Percentiles rank a stretch among this genome's conserved stretches.
These are phyloP conservation scores for Tangara arthus DNA, from an alignment of 2,797 vertebrate genomes.

Conservation along the genomic window DNA sequence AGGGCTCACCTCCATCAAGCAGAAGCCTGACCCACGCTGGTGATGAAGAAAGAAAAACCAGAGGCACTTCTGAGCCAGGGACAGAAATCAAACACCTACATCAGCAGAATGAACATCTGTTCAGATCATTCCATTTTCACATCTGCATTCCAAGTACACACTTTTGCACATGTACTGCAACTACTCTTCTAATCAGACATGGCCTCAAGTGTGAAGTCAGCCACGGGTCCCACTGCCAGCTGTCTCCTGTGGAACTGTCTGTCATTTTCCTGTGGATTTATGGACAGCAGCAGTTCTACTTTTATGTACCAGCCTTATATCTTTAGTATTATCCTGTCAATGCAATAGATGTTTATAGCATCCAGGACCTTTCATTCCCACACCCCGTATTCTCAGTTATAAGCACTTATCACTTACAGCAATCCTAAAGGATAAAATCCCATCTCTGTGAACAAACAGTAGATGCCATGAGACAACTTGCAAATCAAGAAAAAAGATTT, in stretches of 20 bases:
- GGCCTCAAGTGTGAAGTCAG: background rate
- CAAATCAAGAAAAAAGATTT: background rate
- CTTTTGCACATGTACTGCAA: rapidly evolving
- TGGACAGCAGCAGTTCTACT: background rate
- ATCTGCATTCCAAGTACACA: background rate
- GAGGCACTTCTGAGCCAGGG: background rate
- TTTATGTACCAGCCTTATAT: background rate
- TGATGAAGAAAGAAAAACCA: background rate
- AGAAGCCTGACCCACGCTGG: background rate
- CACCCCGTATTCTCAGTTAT: background rate
- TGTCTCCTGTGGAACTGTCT: background rate
- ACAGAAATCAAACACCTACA: background rate
- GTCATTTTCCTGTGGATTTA: rapidly evolving
- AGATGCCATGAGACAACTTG: slow-evolving; percentile 1
- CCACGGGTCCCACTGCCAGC: rapidly evolving
- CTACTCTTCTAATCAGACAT: background rate
- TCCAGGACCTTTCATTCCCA: background rate
- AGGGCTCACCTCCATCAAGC: background rate
- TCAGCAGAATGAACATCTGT: background rate
- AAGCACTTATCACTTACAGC: background rate
- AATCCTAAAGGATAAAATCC: background rate
- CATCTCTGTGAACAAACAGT: background rate
- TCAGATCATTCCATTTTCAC: background rate
- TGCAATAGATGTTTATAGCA: background rate
- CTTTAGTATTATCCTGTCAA: background rate